Conservation (phyloP, 2,888 invertebrate genomes). For the Cosmorhoe ocellata region DNA sequence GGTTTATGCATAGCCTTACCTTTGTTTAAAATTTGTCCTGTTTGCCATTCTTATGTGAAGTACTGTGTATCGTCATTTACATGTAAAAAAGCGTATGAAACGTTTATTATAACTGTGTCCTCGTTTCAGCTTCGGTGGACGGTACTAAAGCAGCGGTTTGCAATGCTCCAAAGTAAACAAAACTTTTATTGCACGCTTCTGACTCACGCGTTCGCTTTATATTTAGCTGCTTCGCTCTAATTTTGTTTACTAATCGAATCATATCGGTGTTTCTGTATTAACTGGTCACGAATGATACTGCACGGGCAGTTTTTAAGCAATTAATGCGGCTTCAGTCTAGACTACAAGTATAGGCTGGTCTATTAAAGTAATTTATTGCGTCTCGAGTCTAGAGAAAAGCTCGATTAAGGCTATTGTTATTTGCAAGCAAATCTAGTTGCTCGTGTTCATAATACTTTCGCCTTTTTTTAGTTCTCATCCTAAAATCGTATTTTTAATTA, state of each 20-base stretch:
- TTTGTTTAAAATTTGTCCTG: not conserved
- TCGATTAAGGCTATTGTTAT: too few relatives aligned
- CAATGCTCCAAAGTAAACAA: slow-evolving; percentile 72
- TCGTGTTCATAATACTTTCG: too few relatives aligned
- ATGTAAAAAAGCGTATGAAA: slow-evolving; percentile 29
- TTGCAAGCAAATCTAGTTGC: too few relatives aligned
- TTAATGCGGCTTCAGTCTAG: too few relatives aligned
- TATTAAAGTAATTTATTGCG: too few relatives aligned
- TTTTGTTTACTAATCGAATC: slow-evolving; percentile 60
- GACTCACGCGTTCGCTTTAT: slow-evolving; percentile 72
- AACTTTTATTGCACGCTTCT: slow-evolving; percentile 70
- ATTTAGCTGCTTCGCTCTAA: slow-evolving; percentile 66
- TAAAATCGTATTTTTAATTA: too few relatives aligned
- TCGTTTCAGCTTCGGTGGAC: slow-evolving; percentile 80
- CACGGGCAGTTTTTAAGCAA: not conserved
- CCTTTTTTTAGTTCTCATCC: too few relatives aligned
- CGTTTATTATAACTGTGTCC: slow-evolving; percentile 37
- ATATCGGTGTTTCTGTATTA: slow-evolving; percentile 3
- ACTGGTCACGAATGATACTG: slow-evolving; percentile 3
- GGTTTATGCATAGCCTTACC: too few relatives aligned
- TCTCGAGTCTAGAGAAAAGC: too few relatives aligned
- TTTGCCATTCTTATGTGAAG: not conserved
- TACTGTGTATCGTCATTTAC: slow-evolving; percentile 19
- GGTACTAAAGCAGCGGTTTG: slow-evolving; percentile 71
- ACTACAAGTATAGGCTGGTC: too few relatives aligned